Conservation (phyloP, 2,797 vertebrate genomes). For the Parauchenoglanis punctatus region DNA sequence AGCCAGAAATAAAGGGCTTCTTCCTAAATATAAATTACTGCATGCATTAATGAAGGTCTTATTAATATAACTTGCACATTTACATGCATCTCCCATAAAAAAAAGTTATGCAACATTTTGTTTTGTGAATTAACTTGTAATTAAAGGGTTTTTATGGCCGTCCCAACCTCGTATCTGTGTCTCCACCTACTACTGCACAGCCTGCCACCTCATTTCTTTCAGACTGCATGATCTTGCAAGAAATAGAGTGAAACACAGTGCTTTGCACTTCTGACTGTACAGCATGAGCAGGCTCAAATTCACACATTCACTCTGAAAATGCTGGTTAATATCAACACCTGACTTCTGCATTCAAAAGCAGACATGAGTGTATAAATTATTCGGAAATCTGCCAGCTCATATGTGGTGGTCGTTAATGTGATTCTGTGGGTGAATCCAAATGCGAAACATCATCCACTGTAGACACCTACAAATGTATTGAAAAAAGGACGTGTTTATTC, state of each 20-base stretch:
- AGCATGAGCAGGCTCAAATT: background rate
- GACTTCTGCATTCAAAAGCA: background rate
- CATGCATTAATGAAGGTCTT: background rate
- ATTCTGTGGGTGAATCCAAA: background rate
- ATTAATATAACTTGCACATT: background rate
- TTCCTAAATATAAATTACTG: background rate
- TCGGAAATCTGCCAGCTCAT: background rate
- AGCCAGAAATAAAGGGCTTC: background rate
- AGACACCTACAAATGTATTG: too few relatives aligned
- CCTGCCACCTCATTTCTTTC: background rate
- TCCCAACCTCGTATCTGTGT: too few relatives aligned
- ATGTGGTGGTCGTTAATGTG: background rate
- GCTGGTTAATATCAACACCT: background rate
- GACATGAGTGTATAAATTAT: background rate
- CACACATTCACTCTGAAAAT: background rate
- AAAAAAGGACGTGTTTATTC: background rate
- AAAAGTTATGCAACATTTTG: background rate
- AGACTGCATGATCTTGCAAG: background rate
- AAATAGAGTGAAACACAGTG: background rate
- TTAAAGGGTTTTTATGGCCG: background rate
- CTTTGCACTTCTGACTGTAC: background rate
- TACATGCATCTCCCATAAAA: background rate
- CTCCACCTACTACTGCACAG: background rate
- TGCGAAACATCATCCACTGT: background rate
- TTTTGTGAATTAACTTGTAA: background rate